These are phyloP conservation scores for Elgaria multicarinata DNA, from an alignment of 2,113 vertebrate genomes.

Conservation along the genomic window DNA sequence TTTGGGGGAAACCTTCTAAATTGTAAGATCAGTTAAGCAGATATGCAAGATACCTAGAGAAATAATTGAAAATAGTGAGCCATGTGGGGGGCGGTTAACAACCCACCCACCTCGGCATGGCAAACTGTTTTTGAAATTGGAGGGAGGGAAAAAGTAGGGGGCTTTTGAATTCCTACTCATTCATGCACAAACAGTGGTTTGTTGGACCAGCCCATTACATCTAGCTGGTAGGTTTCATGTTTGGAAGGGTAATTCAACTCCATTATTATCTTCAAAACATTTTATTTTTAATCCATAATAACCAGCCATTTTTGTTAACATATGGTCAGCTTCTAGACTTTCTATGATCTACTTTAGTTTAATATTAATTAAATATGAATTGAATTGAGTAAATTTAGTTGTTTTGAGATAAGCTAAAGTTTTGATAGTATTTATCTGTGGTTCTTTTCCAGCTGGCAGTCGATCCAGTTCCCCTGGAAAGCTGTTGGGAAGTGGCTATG, in stretches of 20 bases:
- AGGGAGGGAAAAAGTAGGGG: neutral
- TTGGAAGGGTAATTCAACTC: neutral
- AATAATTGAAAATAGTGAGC: neutral
- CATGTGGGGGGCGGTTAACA: too few species aligned
- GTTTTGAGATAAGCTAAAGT: neutral
- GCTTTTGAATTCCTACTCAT: neutral
- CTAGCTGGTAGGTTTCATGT: neutral
- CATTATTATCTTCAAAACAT: neutral
- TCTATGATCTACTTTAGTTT: neutral
- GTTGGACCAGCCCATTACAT: neutral
- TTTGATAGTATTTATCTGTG: neutral
- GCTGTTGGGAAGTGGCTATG: conserved; percentile 88
- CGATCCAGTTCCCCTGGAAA: conserved; percentile 96
- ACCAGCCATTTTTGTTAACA: neutral
- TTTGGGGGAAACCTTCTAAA: neutral
- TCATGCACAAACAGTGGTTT: neutral
- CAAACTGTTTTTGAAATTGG: neutral
- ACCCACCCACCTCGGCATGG: neutral
- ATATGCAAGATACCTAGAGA: neutral
- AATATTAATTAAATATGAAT: neutral
- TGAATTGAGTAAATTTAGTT: neutral
- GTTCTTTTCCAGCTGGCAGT: conserved; percentile 87
- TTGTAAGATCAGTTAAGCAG: neutral
- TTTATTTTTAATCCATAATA: neutral
- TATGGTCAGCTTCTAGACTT: neutral